Base-by-base conservation (phyloP, 1,140 invertebrate genomes). In the Psix sp. region DNA sequence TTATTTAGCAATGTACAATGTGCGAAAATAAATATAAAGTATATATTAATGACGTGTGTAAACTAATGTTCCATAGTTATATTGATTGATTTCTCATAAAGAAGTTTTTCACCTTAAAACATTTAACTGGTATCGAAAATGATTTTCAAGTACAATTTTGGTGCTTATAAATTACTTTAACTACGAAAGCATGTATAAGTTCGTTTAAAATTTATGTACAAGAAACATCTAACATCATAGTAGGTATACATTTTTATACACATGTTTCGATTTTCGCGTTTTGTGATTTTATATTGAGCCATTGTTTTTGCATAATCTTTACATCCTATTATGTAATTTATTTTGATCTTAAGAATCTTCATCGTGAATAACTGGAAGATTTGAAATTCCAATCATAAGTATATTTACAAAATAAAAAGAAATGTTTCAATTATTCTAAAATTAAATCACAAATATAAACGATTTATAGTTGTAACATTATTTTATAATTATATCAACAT, bases 181-280 rank as follows among this genome's bases (percentile, higher is more conserved):
- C 70, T 38, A 73, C 39, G 56, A 73, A 60, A 68, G 56, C 60
- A 54, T 62, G 48, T 60, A 45, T n/a, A n/a, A n/a, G 40, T 52
- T 66, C 54, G n/a, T 14, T 54, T 46, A 78, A 68, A 80, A 76
- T 75, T 80, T 82, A 85, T 85, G 75, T 85, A 85, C 83, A 85
- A 83, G 80, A 80, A 84, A 85, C 82, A 83, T 85, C 82, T 83
- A 84, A 85, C 81, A 83, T 80, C 78, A 81, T 73, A 68, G 78
- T 72, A 76, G 81, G 59, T 74, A 73, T 67, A 66, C 46, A 62
- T 71, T 71, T 81, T 83, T 83, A 80, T 79, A 80, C 79, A 81
- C 74, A 73, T 56, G 56, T 78, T 74, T 76, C 57, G 73, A 77
- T 80, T 74, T 63, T 48, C 57, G 54, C 76, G 71, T 79, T 66